Evolutionary conservation across 35 echinoderm and acorn worm species (phyloP).

Genomic region (Nesometra sesokonis): DNA sequence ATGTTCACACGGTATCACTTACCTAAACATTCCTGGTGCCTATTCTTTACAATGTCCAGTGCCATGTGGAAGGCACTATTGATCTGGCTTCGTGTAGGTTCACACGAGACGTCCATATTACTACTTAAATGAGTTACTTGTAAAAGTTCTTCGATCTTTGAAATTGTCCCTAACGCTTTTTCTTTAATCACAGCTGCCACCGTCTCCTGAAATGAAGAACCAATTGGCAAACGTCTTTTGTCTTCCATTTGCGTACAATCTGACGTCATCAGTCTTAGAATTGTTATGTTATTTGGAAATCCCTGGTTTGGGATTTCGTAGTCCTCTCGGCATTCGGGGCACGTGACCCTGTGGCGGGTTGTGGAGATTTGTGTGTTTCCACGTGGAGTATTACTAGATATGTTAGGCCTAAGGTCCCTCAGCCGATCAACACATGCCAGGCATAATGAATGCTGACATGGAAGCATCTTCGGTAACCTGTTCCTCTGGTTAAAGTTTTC

Average conservation of each 20-base stretch:
- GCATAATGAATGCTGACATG: neutral
- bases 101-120: neutral
- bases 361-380: neutral
- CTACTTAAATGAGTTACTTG: neutral
- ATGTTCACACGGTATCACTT: neutral
- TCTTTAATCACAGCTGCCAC: neutral
- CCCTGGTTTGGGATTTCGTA: neutral
- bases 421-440: neutral
- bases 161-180: neutral
- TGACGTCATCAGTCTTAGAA: neutral
- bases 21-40: neutral
- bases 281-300: neutral
- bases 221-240: neutral
- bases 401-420: neutral
- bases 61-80: neutral
- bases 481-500: neutral
- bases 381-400: neutral
- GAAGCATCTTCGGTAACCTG: neutral
- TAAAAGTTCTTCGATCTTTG: neutral
- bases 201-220: neutral
- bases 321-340: neutral
- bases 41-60: neutral
- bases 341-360: neutral
- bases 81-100: neutral
- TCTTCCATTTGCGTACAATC: neutral